Percentiles rank a stretch among this genome's conserved stretches.
These are phyloP conservation scores for Rhinolophus ferrumequinum DNA, from an alignment of 2,113 vertebrate species.

Conservation along the genomic window DNA sequence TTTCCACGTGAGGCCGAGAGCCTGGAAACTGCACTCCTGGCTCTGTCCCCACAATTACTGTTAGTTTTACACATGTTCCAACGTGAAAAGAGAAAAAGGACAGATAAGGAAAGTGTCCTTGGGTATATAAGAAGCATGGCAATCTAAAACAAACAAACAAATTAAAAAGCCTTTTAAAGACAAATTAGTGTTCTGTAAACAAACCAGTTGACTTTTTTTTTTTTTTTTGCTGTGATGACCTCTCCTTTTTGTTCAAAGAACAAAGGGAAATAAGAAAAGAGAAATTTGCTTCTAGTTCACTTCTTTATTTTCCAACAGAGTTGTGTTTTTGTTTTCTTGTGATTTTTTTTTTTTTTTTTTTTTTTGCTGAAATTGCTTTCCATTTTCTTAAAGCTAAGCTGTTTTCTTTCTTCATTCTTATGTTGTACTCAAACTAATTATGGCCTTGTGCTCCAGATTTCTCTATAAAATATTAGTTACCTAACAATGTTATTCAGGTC, in stretches of 20 bases:
- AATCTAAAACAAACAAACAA: neutral
- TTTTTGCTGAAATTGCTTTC: neutral
- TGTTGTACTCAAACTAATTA: neutral
- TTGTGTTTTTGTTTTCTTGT: neutral
- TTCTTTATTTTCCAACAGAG: neutral
- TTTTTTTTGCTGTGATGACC: neutral
- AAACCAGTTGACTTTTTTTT: neutral
- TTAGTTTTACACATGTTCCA: neutral
- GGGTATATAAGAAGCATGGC: neutral
- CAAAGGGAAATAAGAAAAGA: neutral
- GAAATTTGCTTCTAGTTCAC: neutral
- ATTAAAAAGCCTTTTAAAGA: neutral
- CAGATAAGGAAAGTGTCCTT: neutral
- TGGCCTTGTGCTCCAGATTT: neutral
- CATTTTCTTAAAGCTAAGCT: slow-evolving; percentile 38
- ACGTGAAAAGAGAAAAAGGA: neutral
- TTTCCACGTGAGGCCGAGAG: too few relatives aligned
- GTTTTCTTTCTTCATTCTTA: neutral
- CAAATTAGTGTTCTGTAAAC: neutral
- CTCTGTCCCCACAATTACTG: too few relatives aligned
- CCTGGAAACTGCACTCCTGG: too few relatives aligned
- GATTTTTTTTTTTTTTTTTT: neutral
- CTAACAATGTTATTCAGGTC: neutral
- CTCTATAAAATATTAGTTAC: slow-evolving; percentile 1
- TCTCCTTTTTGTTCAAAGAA: slow-evolving; percentile 1